Evolutionary conservation across 1,140 invertebrate genomes (phyloP).

Genomic region (Diabrotica undecimpunctata): DNA sequence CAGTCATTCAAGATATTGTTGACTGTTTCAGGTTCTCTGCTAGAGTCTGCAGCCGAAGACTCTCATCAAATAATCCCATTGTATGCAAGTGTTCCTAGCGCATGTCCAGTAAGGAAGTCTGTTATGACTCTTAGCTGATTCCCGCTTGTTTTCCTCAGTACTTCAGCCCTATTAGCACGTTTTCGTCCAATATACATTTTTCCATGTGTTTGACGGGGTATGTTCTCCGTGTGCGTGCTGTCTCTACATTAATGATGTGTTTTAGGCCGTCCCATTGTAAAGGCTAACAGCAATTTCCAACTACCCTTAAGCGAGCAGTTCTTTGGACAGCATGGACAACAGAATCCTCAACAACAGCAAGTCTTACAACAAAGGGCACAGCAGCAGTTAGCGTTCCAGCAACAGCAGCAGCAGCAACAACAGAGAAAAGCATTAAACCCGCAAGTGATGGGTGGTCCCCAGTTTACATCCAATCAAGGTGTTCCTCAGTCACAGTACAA

Average conservation of each 20-base stretch:
- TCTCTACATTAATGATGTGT: neutral
- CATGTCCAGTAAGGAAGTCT: too few species aligned
- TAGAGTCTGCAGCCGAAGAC: too few species aligned
- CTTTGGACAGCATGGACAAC: slow-evolving; percentile 36
- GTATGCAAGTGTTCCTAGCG: too few species aligned
- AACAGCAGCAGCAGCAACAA: slow-evolving; percentile 43
- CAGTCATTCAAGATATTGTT: too few species aligned
- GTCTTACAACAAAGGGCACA: slow-evolving; percentile 39
- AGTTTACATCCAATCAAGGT: slow-evolving; percentile 17
- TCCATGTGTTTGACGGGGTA: too few species aligned
- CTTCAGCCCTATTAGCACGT: too few species aligned
- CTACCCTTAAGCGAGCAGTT: slow-evolving; percentile 38
- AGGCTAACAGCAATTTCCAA: slow-evolving; percentile 45
- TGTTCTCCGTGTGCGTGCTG: too few species aligned
- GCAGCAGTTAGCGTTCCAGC: slow-evolving; percentile 50
- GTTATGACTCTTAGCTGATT: too few species aligned
- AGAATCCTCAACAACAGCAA: slow-evolving; percentile 30
- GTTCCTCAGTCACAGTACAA: slow-evolving; percentile 26
- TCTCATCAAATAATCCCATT: too few species aligned
- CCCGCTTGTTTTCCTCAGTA: too few species aligned
- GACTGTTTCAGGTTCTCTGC: too few species aligned
- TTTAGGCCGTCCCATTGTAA: slow-evolving; percentile 57
- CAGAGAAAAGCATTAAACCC: slow-evolving; percentile 28
- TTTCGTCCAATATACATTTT: too few species aligned
- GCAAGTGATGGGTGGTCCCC: slow-evolving; percentile 17